Conservation (phyloP, 2,888 invertebrate genomes). For the Protula sp. region DNA sequence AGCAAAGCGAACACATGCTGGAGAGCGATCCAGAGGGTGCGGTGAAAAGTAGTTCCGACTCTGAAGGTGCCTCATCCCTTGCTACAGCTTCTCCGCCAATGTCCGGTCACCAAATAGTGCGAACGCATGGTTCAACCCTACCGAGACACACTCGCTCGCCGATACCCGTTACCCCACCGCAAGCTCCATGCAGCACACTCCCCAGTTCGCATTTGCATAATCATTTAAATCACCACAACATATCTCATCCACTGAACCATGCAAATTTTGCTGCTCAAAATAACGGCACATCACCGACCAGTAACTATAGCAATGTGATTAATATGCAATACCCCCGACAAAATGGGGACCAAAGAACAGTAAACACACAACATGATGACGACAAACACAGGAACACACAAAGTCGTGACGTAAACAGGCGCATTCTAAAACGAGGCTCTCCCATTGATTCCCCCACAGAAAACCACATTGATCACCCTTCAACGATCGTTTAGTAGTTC, state of each 20-base stretch:
- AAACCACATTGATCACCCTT: background rate
- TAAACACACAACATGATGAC: no score
- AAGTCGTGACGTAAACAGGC: no score
- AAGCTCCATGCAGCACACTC: background rate
- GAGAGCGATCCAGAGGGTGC: background rate
- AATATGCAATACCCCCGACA: no score
- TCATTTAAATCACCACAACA: background rate
- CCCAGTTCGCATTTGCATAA: background rate
- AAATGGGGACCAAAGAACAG: no score
- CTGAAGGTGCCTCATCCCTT: background rate
- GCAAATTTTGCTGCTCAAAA: no score
- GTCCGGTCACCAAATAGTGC: background rate
- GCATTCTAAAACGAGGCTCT: background rate
- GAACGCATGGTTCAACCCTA: background rate
- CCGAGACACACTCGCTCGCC: constrained; percentile 1
- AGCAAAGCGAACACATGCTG: background rate
- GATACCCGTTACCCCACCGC: background rate
- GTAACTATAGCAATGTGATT: no score
- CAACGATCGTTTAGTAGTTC: background rate
- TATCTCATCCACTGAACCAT: no score
- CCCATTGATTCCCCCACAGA: background rate
- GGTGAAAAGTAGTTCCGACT: background rate
- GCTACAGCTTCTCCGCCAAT: background rate
- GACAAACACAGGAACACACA: no score
- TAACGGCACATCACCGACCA: no score